These are phyloP conservation scores for Aproaerema taeniolella DNA, from an alignment of 2,888 invertebrate species.

Conservation along the genomic window DNA sequence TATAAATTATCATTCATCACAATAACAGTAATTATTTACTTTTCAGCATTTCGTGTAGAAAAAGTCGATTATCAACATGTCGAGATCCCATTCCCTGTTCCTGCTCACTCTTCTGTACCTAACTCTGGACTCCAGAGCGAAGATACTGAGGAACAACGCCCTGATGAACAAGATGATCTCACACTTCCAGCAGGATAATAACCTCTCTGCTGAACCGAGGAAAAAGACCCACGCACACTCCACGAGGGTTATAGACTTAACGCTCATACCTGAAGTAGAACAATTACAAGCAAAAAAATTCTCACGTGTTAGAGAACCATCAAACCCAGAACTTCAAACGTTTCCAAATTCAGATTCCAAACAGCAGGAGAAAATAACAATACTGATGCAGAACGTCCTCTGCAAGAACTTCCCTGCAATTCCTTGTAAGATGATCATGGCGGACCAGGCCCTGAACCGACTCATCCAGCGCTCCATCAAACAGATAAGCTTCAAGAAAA, in stretches of 20 bases:
- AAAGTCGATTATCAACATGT: too few species aligned
- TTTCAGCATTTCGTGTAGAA: too few species aligned
- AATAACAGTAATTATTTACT: too few species aligned
- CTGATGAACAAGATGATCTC: slow-evolving; percentile 61
- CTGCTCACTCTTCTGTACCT: not conserved
- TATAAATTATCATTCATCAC: too few species aligned
- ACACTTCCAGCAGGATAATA: slow-evolving; percentile 52
- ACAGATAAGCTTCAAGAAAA: slow-evolving; percentile 50
- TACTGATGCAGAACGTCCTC: slow-evolving; percentile 54
- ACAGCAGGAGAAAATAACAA: slow-evolving; percentile 25
- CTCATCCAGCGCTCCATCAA: slow-evolving; percentile 56
- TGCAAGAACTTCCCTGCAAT: slow-evolving; percentile 59
- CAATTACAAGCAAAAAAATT: not conserved
- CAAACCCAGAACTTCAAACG: not conserved
- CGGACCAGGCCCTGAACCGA: slow-evolving; percentile 42
- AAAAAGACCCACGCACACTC: not conserved
- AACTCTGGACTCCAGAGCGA: slow-evolving; percentile 19
- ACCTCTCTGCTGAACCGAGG: slow-evolving; percentile 17
- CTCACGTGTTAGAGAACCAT: not conserved
- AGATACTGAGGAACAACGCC: slow-evolving; percentile 58
- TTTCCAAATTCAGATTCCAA: not conserved
- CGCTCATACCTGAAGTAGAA: not conserved
- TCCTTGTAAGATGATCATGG: slow-evolving; percentile 51
- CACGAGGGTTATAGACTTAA: too few species aligned
- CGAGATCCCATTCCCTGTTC: too few species aligned